A percentile compares a stretch with the other conserved stretches of the same genome.
phyloP scores from a whole-genome alignment of 2,113 vertebrate genomes.

The Sander lucioperca region DNA sequence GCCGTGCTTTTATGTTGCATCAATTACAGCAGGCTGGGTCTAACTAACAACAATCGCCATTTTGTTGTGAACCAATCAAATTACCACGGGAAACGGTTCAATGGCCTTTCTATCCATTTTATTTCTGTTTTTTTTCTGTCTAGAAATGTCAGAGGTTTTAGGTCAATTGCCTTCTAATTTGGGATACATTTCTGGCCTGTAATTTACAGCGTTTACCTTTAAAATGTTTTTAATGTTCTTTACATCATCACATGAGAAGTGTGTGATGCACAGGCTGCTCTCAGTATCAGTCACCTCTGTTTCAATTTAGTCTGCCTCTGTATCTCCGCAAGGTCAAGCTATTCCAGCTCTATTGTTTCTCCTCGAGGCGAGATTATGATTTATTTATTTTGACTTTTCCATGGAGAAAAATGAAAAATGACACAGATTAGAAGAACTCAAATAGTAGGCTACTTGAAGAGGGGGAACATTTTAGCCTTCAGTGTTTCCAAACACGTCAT shows the following conservation, averaged over 20 bases:
- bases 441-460: background rate
- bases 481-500: slow-evolving; percentile 47
- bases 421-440: slow-evolving; percentile 56
- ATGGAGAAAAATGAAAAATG: slow-evolving; percentile 53
- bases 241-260: background rate
- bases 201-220: background rate
- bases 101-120: too few relatives aligned
- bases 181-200: background rate
- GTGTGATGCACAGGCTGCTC: background rate
- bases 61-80: too few relatives aligned
- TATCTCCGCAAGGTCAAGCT: slow-evolving; percentile 36
- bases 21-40: too few relatives aligned
- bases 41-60: too few relatives aligned
- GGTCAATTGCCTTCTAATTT: background rate
- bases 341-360: slow-evolving; percentile 43
- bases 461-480: slow-evolving; percentile 35
- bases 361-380: slow-evolving; percentile 37
- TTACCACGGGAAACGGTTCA: too few relatives aligned
- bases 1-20: too few relatives aligned
- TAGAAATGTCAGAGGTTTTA: background rate
- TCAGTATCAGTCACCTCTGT: background rate
- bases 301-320: slow-evolving; percentile 3
- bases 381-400: slow-evolving; percentile 61
- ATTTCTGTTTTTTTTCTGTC: too few relatives aligned
- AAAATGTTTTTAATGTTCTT: background rate